Conservation (phyloP, 2,113 vertebrate genomes). For the Himantopus leucocephalus region DNA sequence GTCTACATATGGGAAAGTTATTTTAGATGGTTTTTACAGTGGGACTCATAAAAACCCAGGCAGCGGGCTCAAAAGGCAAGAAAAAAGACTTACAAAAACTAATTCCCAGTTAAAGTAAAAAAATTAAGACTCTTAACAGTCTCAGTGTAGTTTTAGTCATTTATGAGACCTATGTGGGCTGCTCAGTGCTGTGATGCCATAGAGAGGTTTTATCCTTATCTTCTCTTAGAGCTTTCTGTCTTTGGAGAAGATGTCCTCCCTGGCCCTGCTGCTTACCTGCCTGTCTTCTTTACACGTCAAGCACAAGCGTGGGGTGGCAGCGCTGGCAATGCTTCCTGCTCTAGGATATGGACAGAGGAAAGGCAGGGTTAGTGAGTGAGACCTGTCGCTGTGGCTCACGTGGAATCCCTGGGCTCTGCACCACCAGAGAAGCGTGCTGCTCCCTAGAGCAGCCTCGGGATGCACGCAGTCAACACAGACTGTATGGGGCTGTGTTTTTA, state of each 20-base stretch:
- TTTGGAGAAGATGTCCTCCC: neutral
- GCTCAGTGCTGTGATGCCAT: neutral
- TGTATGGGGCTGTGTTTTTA: neutral
- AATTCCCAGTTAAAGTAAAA: neutral
- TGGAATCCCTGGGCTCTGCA: neutral
- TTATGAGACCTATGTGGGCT: neutral
- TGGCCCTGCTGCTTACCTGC: slow-evolving; percentile 8
- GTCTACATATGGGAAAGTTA: neutral
- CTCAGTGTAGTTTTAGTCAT: neutral
- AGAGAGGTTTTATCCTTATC: neutral
- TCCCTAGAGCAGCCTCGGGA: neutral
- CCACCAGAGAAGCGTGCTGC: fast-evolving
- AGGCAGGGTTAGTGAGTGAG: neutral
- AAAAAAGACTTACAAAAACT: neutral
- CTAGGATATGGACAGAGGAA: slow-evolving; percentile 13
- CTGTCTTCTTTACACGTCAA: neutral
- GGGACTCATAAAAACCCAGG: neutral
- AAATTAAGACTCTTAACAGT: neutral
- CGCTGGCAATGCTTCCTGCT: neutral
- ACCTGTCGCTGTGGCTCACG: fast-evolving
- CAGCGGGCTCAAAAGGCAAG: neutral
- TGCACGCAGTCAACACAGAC: fast-evolving
- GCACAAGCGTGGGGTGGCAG: slow-evolving; percentile 1
- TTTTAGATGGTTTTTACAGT: neutral
- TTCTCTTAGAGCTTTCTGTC: neutral